Base-by-base conservation (phyloP, 2,888 invertebrate species). In the Biston betularia region DNA sequence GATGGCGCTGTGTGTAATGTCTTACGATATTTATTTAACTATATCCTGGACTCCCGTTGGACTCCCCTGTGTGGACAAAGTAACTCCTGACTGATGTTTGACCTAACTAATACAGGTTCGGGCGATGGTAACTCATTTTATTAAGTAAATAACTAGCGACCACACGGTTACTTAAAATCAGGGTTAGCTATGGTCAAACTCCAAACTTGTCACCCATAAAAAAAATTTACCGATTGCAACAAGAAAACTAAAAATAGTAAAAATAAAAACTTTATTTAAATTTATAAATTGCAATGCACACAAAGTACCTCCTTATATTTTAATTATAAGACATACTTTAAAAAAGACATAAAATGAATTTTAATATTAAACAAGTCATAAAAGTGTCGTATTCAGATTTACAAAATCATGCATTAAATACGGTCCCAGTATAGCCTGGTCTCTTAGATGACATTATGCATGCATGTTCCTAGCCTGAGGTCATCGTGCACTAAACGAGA, bases 371-470 rank as follows among this genome's bases (percentile, higher is more conserved):
- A 58, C 53, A 15, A 44, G 61, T 33, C 24, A 34, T 57, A 64
- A 59, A 38, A 49, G 35, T 53, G 33, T 45, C 38, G 15, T 50
- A 59, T 24, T 9, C 44, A 53, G 53, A 53, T 53, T 15, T 53
- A 40, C 10, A 50, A 60, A 67, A 15, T 64, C 58, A 61, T 61
- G 53, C 56, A 61, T 59, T 58, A 48, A 50, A 38, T 44, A 64
- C 40, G 58, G 58, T 60, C 53, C 12, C 59, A 9, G 55, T 52
- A 48, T 54, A 63, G 49, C 44, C 45, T 54, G 59, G 61, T 56
- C 38, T 48, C 59, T 65, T 60, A 72, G 57, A 40, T 35, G 54
- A 53, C 59, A 59, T 59, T 54, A 65, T 59, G 54, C 59, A 65
- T 59, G 35, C 54, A 54, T 55, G 48, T 49, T 40, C 57, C 52